Evolutionary conservation across 2,113 vertebrate genomes (phyloP).

Genomic region (Manacus vitellinus): DNA sequence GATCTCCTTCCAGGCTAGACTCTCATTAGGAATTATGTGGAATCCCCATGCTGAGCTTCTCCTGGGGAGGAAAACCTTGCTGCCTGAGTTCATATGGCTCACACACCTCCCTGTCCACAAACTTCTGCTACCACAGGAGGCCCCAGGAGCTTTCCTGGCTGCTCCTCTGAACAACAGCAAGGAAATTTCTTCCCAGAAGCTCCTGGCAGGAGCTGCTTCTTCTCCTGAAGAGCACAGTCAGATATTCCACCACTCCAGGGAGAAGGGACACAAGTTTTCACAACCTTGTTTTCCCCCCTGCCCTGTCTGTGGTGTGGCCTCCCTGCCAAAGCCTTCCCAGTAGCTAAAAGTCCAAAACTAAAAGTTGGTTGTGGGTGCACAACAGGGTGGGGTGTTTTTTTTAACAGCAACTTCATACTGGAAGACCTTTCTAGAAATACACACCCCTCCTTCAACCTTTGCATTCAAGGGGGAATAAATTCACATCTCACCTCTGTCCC

Average conservation of each 20-base stretch:
- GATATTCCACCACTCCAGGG: background rate
- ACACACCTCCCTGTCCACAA: background rate
- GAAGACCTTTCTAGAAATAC: background rate
- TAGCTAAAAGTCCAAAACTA: background rate
- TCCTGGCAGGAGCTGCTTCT: background rate
- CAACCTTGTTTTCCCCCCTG: background rate
- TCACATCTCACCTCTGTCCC: background rate
- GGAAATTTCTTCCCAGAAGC: background rate
- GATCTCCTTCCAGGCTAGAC: background rate
- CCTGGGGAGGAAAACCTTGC: background rate
- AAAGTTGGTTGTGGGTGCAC: background rate
- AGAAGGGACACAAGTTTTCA: background rate
- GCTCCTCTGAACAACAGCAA: background rate
- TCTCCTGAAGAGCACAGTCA: background rate
- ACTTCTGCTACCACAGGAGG: background rate
- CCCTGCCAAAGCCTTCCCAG: background rate
- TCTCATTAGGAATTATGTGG: fast-evolving
- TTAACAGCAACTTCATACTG: background rate
- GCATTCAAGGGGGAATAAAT: fast-evolving
- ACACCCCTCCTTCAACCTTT: fast-evolving
- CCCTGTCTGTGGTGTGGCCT: no score
- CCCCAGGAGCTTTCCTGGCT: background rate
- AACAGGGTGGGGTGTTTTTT: background rate
- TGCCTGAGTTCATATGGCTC: background rate
- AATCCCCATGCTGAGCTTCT: fast-evolving